These are phyloP conservation scores for Phaedon cochleariae DNA, from an alignment of 2,888 invertebrate genomes.

Conservation along the genomic window DNA sequence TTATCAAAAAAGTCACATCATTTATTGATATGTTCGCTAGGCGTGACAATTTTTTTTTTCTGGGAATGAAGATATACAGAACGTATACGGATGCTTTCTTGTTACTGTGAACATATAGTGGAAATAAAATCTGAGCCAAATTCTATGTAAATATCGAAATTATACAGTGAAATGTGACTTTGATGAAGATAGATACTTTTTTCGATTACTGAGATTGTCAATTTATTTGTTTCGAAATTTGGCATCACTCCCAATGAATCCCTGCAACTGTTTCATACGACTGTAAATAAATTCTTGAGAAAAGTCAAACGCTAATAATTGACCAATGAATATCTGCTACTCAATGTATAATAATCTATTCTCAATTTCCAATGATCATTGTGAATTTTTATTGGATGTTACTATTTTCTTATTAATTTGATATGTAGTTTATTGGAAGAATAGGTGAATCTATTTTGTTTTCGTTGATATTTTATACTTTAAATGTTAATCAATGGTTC, in stretches of 20 bases:
- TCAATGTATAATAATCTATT: constrained; percentile 11
- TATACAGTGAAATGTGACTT: too few species aligned
- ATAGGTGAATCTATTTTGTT: constrained; percentile 1
- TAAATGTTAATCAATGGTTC: not conserved
- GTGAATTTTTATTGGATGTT: constrained; percentile 9
- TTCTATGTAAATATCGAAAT: too few species aligned
- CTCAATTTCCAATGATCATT: constrained; percentile 1
- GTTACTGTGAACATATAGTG: too few species aligned
- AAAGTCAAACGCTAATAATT: constrained; percentile 3
- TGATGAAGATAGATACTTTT: too few species aligned
- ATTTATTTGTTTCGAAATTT: too few species aligned
- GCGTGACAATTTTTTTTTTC: too few species aligned
- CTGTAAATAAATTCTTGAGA: not conserved
- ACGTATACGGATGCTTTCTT: too few species aligned
- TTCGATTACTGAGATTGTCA: too few species aligned
- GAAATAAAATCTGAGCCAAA: too few species aligned
- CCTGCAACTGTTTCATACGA: not conserved
- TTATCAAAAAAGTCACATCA: not conserved
- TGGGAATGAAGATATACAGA: too few species aligned
- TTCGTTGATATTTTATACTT: not conserved
- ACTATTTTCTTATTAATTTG: constrained; percentile 1
- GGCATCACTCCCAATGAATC: too few species aligned
- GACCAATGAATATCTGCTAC: constrained; percentile 16
- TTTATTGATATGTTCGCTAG: not conserved
- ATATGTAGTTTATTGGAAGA: not conserved